These are phyloP conservation scores for Malurus splendens DNA, from an alignment of 2,797 vertebrate species.

Conservation along the genomic window DNA sequence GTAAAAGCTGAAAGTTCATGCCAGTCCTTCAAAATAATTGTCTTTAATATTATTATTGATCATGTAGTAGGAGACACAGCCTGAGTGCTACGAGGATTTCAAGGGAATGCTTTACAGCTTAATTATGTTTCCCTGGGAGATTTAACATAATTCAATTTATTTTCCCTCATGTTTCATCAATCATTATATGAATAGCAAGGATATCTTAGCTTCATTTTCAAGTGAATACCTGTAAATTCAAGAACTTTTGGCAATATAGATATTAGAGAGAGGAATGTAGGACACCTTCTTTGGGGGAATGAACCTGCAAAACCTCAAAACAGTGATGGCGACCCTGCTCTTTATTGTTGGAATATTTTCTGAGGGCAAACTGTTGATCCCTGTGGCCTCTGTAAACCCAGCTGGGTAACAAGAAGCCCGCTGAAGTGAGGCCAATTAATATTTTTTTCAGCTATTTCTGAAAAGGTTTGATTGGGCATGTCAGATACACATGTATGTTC, in stretches of 20 bases:
- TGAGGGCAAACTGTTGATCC: background rate
- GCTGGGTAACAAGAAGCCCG: background rate
- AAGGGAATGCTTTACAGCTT: slow-evolving; percentile 70
- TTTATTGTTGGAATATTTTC: background rate
- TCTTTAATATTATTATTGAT: slow-evolving; percentile 77
- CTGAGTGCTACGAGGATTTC: slow-evolving; percentile 66
- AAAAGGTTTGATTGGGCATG: background rate
- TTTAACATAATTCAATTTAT: slow-evolving; percentile 75
- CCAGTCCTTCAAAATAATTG: slow-evolving; percentile 69
- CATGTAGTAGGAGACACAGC: slow-evolving; percentile 64
- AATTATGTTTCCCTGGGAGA: slow-evolving; percentile 76
- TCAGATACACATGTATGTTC: background rate
- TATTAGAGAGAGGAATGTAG: background rate
- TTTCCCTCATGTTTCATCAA: slow-evolving; percentile 71
- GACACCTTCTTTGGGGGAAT: background rate
- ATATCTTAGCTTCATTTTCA: slow-evolving; percentile 54
- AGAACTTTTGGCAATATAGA: slow-evolving; percentile 12
- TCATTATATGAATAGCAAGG: slow-evolving; percentile 61
- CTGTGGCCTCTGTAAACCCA: background rate
- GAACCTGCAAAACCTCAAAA: background rate
- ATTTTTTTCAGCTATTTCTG: background rate
- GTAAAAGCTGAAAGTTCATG: slow-evolving; percentile 52
- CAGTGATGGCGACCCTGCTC: background rate
- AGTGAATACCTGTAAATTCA: slow-evolving; percentile 54
- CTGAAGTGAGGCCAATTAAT: background rate